Evolutionary conservation across 2,888 invertebrate species (phyloP).

Genomic region (Incurvaria masculella): DNA sequence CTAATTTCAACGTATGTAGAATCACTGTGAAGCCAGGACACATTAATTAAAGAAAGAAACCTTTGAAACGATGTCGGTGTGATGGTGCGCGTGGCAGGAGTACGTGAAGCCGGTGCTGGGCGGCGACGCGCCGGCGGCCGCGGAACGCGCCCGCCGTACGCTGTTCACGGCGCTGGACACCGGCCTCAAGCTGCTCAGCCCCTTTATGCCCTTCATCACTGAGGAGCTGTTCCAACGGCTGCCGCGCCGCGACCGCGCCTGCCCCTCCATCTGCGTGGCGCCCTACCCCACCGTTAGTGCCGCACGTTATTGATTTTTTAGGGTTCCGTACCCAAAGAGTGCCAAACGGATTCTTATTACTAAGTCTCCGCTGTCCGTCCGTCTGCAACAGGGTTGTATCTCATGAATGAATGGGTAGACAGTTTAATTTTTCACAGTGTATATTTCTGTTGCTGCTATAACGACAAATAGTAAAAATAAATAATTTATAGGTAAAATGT

Average conservation of each 20-base stretch:
- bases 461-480: too few species aligned
- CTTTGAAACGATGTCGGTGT: background rate
- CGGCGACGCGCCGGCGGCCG: constrained; percentile 48
- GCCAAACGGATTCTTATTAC: too few species aligned
- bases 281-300: constrained; percentile 69
- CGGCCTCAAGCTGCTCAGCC: constrained; percentile 83
- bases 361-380: too few species aligned
- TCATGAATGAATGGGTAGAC: too few species aligned
- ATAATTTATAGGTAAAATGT: background rate
- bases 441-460: too few species aligned
- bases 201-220: constrained; percentile 97
- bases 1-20: too few species aligned
- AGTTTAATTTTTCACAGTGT: too few species aligned
- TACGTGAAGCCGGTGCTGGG: constrained; percentile 85
- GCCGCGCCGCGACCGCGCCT: constrained; percentile 57
- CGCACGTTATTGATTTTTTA: too few species aligned
- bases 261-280: constrained; percentile 86
- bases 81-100: constrained; percentile 65
- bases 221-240: constrained; percentile 95
- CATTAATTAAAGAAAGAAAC: too few species aligned
- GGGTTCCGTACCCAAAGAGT: too few species aligned
- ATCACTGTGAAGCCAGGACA: too few species aligned
- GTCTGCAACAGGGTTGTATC: too few species aligned
- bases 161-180: constrained; percentile 81
- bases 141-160: constrained; percentile 65